Base-by-base conservation (phyloP, 2,888 invertebrate species). In the Ochlodes sylvanus region DNA sequence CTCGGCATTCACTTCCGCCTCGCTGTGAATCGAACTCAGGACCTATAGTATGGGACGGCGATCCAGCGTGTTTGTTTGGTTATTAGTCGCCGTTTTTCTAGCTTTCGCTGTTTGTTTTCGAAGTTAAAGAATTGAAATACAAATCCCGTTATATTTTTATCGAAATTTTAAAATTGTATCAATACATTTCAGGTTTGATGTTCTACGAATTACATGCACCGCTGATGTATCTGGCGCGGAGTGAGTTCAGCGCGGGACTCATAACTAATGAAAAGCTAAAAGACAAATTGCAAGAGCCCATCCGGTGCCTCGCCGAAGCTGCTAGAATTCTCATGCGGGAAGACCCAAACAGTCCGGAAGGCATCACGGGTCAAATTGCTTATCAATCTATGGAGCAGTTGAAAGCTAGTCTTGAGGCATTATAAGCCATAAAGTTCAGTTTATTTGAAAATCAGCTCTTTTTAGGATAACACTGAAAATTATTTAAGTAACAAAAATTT, bases 171-270 rank as follows among this genome's bases (percentile, higher is more conserved):
- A 27, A n/a, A 32, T 54, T 14, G 21, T 27, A 54, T 10, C 14
- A 44, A 32, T 9, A 62, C 42, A 17, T 75, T 75, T 0, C 82
- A 95, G 97, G 96, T 12, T 95, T 97, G 91, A 95, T 96, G 77
- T 83, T 97, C 27, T 98, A 97, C 80, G 98, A 98, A 83, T 86
- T 97, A 14, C 97, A 98, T 79, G 96, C 96, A 0, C 97, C 97
- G 0, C 79, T 97, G 9, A 95, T 97, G 83, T 93, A 96, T 74
- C 78, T 97, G 71, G 96, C 97, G 0, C 95, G 95, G 74, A 95
- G 93, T 73, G 94, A 94, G 69, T 96, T 94, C 78, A 93, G 94
- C 56, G 92, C 94, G 0, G 95, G 94, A 0, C 84, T 93, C 0
- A 94, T 96, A 15, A 92, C 94, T 34, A 93, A 94, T 50, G 93